These are phyloP conservation scores for Phyllostomus hastatus DNA, from an alignment of 2,113 vertebrate species.

Conservation along the genomic window DNA sequence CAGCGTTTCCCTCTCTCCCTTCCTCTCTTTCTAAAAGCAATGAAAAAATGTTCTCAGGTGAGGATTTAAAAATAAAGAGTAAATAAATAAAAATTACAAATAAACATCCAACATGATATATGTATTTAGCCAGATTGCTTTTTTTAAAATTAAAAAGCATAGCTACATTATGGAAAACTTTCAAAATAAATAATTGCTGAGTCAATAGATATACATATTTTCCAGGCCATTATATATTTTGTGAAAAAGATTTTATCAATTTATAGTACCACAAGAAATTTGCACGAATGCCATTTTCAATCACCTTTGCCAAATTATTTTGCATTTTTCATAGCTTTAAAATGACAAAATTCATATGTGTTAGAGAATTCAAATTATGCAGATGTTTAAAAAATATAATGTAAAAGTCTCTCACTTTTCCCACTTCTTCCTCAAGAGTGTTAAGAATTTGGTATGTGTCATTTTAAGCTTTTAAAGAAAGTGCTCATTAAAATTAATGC, in stretches of 20 bases:
- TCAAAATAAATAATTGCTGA: not conserved
- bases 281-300: not conserved
- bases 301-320: not conserved
- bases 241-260: not conserved
- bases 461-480: slow-evolving; percentile 10
- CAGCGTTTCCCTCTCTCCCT: too few species aligned
- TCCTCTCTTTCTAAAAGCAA: too few species aligned
- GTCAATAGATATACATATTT: not conserved
- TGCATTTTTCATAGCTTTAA: not conserved
- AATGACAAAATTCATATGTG: not conserved
- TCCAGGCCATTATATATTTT: not conserved
- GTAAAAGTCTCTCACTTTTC: not conserved
- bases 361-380: not conserved
- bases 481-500: not conserved
- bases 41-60: too few species aligned
- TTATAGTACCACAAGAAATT: not conserved
- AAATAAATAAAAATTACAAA: too few species aligned
- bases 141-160: not conserved
- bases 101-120: not conserved
- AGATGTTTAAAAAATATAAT: not conserved
- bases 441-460: not conserved
- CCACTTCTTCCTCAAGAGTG: not conserved
- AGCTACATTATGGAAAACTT: not conserved
- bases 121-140: not conserved
- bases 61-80: too few species aligned